Evolutionary conservation across 2,113 vertebrate genomes (phyloP).

Genomic region (Tiliqua scincoides): DNA sequence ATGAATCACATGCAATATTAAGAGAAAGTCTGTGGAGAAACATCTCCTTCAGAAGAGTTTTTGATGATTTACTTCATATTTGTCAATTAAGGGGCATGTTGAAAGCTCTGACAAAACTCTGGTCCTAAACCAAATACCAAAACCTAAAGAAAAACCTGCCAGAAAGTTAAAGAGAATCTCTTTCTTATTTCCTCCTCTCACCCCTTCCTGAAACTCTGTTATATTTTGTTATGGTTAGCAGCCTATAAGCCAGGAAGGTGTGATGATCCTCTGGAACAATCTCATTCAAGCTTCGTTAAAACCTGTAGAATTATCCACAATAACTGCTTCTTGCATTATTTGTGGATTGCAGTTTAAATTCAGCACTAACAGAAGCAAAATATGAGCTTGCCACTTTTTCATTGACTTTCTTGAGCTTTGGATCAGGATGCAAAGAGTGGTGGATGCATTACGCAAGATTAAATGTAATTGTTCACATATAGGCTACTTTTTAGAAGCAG

Average conservation of each 20-base stretch:
- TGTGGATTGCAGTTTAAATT: not conserved
- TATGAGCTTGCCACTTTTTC: not conserved
- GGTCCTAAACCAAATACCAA: not conserved
- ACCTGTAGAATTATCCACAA: not conserved
- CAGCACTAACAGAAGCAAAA: conserved; percentile 4
- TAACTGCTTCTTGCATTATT: not conserved
- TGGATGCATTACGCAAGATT: conserved; percentile 40
- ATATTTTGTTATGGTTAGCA: no score
- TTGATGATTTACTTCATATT: conserved; percentile 22
- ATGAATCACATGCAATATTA: conserved; percentile 42
- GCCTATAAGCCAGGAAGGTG: no score
- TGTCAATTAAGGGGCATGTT: conserved; percentile 36
- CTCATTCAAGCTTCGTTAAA: not conserved
- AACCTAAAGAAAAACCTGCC: not conserved
- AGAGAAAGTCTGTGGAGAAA: conserved; percentile 37
- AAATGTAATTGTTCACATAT: conserved; percentile 52
- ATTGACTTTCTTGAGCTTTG: rapidly evolving
- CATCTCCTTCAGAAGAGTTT: conserved; percentile 39
- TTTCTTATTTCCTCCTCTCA: not conserved
- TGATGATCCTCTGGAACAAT: no score
- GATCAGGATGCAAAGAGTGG: not conserved
- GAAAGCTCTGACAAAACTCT: not conserved
- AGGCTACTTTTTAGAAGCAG: conserved; percentile 50
- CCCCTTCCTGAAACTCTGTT: not conserved
- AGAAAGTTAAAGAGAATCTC: not conserved